Evolutionary conservation across 2,113 vertebrate genomes (phyloP), one percentile per base, ranked within the genome.

Genomic region (Plecturocebus donacophilus): DNA sequence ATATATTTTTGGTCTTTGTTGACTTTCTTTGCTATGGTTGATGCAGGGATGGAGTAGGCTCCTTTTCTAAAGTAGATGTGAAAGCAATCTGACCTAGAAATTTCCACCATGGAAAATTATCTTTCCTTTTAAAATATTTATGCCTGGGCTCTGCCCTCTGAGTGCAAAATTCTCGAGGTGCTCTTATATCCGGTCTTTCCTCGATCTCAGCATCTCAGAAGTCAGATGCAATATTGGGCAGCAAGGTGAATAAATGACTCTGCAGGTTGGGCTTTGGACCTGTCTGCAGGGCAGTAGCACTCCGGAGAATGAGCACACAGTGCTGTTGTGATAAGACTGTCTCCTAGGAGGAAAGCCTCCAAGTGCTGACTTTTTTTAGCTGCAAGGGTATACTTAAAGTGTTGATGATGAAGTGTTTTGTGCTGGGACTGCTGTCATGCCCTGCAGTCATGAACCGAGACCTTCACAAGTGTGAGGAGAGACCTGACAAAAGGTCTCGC

Each of bases 11-110:
- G 77, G 13, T 68, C 35, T 81, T 73, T 38, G 25, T 49, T 58
- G 56, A 76, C 54, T 47, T 81, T 71, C 81, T 76, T 76, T 71
- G 35, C n/a, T 32, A 8, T 32, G 58, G 66, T 35, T 68, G 66
- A 68, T 35, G 66, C 64, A n/a, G 5, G 14, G 32, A n/a, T 68
- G 66, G 32, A 19, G 2, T 68, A n/a, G 30, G 32, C 66, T 16
- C 27, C 23, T 94, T 94, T 92, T 77, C 27, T 25, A 70, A 32
- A 47, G 20, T 12, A 82, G 76, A 16, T 35, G 3, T 82, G 84
- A 61, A n/a, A 88, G 35, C 8, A 82, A 75, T 38, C 66, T 32
- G 95, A 75, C 87, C 76, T 35, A 84, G 83, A 77, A 58, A 79
- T 84, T 30, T 84, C 35, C 52, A 92, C 84, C 32, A 38, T 40